Base-by-base conservation (phyloP, 2,797 vertebrate species). In the Tokudaia muenninki region DNA sequence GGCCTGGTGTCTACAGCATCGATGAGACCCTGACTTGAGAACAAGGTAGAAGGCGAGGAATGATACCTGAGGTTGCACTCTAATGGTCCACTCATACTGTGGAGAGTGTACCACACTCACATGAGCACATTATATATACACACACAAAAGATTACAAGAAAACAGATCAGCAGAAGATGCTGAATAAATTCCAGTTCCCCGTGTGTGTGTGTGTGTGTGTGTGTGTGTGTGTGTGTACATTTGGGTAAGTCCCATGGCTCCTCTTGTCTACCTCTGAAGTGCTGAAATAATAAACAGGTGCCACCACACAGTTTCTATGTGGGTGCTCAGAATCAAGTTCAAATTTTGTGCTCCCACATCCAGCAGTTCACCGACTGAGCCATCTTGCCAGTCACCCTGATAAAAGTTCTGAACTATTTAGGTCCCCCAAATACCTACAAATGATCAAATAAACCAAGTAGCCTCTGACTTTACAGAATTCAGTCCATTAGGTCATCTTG, bases 91-190 rank as follows among this genome's bases (percentile, higher is more conserved):
- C 47, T 16, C 44, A 70, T 47, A 14, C 44, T 77, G 12, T 47
- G 75, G 13, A 7, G 11, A 3, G 0, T n/a, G n/a, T 34, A 24
- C 29, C 61, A 86, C 63, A 70, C 63, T 67, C 44, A 52, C 1
- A n/a, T 24, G 21, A 14, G 26, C 65, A 37, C 34, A 37, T 52
- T 13, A 13, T 2, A 57, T 11, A 29, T 2, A 72, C 50, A 55
- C 50, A 55, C 63, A 31, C 37, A 50, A 22, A 34, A 7, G 17
- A 24, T 63, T 47, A 65, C 41, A 86, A 19, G 70, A 72, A 67
- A 70, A 55, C n/a, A 52, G 63, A 78, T 87, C 75, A 93, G 78
- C 31, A 61, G 50, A 91, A 75, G 13, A 94, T 10, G 12, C 34
- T 17, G 74, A 50, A 86, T 11, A 88, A 79, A 97, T 74, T 14